Evolutionary conservation across 2,797 vertebrate species (phyloP).

Genomic region (Xiphophorus birchmanni): DNA sequence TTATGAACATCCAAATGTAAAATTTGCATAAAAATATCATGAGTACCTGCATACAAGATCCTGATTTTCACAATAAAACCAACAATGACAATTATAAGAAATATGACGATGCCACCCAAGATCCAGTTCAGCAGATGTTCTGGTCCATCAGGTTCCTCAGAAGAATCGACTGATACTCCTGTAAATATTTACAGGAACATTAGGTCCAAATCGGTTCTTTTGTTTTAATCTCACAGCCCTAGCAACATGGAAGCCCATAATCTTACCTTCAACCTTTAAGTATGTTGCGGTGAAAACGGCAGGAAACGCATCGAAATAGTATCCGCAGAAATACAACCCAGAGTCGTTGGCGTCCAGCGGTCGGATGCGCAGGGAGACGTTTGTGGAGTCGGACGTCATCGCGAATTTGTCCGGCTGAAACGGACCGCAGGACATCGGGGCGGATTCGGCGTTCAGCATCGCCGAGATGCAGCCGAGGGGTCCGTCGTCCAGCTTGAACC

Average conservation of each 20-base stretch:
- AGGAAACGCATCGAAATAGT: background rate
- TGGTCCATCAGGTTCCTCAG: background rate
- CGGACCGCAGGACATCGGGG: rapidly evolving
- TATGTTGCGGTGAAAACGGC: background rate
- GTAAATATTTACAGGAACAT: background rate
- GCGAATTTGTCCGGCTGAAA: rapidly evolving
- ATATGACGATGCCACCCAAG: background rate
- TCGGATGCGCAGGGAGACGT: constrained; percentile 17
- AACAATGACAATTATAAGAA: background rate
- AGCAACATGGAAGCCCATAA: background rate
- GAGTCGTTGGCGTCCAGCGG: background rate
- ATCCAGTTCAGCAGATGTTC: background rate
- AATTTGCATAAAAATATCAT: background rate
- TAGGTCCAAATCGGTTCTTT: background rate
- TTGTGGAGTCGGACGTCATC: constrained; percentile 7
- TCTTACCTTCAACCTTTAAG: background rate
- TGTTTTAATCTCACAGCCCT: background rate
- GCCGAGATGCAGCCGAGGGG: background rate
- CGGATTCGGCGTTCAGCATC: background rate
- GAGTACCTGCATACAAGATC: background rate
- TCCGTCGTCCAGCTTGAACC: constrained; percentile 28
- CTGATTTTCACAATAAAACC: background rate
- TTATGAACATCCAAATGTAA: background rate
- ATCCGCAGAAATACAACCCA: constrained; percentile 16
- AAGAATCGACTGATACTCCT: background rate